Percentiles rank a stretch among this genome's conserved stretches.
phyloP scores from a whole-genome alignment of 2,113 vertebrate genomes.

The Leptocoma aspasia region DNA sequence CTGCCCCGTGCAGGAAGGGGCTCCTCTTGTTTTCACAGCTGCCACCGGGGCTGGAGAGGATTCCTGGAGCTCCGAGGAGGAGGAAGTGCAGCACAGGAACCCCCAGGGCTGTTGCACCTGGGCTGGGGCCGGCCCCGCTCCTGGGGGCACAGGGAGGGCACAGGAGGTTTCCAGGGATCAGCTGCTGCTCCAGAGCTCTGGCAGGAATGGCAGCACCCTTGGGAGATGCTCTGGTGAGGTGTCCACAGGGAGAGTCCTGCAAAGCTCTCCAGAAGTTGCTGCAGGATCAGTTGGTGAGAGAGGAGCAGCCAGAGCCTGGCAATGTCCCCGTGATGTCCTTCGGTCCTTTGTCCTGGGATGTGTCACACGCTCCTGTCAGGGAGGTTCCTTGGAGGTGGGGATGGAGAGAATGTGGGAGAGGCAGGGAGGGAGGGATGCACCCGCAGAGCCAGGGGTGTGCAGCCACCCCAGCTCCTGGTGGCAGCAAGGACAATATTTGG shows the following conservation, averaged over 20 bases:
- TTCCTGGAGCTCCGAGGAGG: background rate
- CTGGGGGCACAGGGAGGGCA: background rate
- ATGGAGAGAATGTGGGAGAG: fast-evolving
- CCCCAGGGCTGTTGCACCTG: background rate
- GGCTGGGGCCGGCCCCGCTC: background rate
- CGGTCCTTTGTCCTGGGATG: background rate
- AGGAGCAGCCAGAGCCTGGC: background rate
- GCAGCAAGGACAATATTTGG: background rate
- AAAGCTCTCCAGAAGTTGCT: background rate
- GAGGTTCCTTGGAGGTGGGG: background rate
- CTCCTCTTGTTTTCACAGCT: slow-evolving; percentile 49
- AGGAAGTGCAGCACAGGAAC: background rate
- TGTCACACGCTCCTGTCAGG: fast-evolving
- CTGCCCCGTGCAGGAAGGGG: background rate
- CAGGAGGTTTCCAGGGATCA: background rate
- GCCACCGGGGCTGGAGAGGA: background rate
- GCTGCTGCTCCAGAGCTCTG: background rate
- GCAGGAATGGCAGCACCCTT: fast-evolving
- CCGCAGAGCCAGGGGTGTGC: background rate
- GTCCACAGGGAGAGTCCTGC: background rate
- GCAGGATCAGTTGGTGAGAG: background rate
- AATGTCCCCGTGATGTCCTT: fast-evolving
- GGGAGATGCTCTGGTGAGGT: background rate
- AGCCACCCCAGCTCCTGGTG: fast-evolving
- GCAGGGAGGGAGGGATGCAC: background rate